Base-by-base conservation (phyloP, 2,888 invertebrate genomes). In the Acrocera orbiculus region DNA sequence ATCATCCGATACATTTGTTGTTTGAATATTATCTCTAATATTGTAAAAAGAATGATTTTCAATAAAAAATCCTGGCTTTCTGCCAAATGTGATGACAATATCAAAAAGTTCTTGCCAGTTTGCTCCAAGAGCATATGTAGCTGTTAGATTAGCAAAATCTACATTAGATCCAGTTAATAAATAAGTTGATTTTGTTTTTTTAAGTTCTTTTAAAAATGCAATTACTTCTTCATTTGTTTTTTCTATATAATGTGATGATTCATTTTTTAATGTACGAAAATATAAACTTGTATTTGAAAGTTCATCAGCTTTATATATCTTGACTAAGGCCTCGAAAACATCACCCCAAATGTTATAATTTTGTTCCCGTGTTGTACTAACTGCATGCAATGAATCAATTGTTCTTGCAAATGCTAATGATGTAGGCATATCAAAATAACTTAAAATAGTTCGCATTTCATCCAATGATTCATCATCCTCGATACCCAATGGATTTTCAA, bases 51-150 rank as follows among this genome's bases (percentile, higher is more conserved):
- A 66, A 28, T 70, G 58, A 14, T 63, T 49, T 2, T 48, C 49
- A 2, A 61, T 63, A 45, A 82, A 82, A 52, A 81, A 82, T 0
- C 71, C 74, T 1, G 82, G 81, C 49, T 83, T 82, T 44, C 69
- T 70, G 1, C 78, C 76, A 53, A 64, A 75, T 43, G 70, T 74
- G 2, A 80, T 51, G 4, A 73, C 62, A 27, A 76, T 56, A 48
- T 77, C 73, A 46, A 77, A 77, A 16, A 69, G 58, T 10, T 67
- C 58, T 31, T 53, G 61, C 78, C 78, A 79, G 41, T 76, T 58
- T 9, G 63, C 49, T 25, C 78, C 77, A n/a, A 79, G 49, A 2
- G 71, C 67, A 46, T 67, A 64, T 1, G 58, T 56, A 6, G 78
- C 73, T 1, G 72, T 71, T 19, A 72, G 65, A 28, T 68, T 61